Conservation (phyloP, 2,797 vertebrate genomes). For the Gymnodraco acuticeps region DNA sequence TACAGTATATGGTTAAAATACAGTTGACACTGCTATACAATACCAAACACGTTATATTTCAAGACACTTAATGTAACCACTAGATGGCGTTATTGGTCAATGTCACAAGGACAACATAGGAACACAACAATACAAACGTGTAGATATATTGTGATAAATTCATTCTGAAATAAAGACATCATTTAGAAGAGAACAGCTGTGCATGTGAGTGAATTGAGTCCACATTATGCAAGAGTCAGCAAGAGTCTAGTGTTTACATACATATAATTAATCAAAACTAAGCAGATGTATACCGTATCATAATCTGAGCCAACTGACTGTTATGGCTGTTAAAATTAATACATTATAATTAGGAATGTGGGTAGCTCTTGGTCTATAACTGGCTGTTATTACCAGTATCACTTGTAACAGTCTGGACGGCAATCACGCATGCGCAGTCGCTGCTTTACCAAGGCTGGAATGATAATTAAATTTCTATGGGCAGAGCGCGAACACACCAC, state of each 20-base stretch:
- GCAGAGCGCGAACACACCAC: constrained; percentile 68
- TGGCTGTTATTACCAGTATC: constrained; percentile 8
- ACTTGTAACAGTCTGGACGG: constrained; percentile 32
- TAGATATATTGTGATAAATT: background rate
- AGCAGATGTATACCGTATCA: background rate
- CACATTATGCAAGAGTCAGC: background rate
- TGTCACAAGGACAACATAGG: background rate
- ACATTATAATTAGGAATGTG: background rate
- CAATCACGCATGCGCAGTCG: constrained; percentile 76
- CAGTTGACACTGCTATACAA: background rate
- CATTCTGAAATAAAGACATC: background rate
- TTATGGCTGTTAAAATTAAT: background rate
- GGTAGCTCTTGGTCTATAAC: background rate
- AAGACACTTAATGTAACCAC: background rate
- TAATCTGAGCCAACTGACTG: too few species aligned
- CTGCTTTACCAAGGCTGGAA: constrained; percentile 10
- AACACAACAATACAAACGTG: background rate
- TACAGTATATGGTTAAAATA: too few species aligned
- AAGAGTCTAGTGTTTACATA: background rate
- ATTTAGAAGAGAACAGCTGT: background rate
- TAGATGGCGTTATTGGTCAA: constrained; percentile 46
- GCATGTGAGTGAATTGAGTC: background rate
- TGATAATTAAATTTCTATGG: constrained; percentile 62
- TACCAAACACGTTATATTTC: background rate
- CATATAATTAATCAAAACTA: background rate